Conservation (phyloP, 2,888 invertebrate genomes). For the Cylindroiulus punctatus region DNA sequence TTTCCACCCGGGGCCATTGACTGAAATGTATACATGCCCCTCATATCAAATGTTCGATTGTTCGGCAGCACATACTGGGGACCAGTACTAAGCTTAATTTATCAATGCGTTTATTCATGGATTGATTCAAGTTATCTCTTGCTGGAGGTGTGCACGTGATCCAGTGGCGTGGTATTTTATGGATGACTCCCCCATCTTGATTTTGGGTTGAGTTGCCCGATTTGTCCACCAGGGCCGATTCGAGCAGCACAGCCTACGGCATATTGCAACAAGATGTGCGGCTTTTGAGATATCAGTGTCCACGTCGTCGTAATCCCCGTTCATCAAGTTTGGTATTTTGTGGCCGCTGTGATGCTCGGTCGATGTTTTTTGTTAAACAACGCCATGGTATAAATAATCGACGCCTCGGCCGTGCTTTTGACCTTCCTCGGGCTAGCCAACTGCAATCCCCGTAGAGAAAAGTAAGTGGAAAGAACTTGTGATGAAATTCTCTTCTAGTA, state of each 20-base stretch:
- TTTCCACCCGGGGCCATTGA: too few relatives aligned
- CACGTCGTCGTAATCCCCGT: conserved; percentile 28
- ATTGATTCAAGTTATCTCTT: too few relatives aligned
- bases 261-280: conserved; percentile 20
- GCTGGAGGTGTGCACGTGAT: too few relatives aligned
- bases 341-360: not conserved
- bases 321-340: conserved; percentile 9
- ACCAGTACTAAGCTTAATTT: too few relatives aligned
- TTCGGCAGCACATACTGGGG: too few relatives aligned
- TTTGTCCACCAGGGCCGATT: conserved; percentile 2
- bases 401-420: not conserved
- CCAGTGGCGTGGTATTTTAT: not conserved
- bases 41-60: too few relatives aligned
- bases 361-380: not conserved
- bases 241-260: conserved; percentile 25
- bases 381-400: not conserved
- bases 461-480: conserved; percentile 38
- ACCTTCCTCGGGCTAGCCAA: conserved; percentile 12
- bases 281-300: not conserved
- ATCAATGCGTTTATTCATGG: too few relatives aligned
- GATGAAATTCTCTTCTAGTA: conserved; percentile 15
- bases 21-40: too few relatives aligned
- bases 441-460: not conserved
- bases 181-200: conserved; percentile 19
- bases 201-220: not conserved